Evolutionary conservation across 2,113 vertebrate genomes (phyloP).

Genomic region (Myanophis thanlyinensis): DNA sequence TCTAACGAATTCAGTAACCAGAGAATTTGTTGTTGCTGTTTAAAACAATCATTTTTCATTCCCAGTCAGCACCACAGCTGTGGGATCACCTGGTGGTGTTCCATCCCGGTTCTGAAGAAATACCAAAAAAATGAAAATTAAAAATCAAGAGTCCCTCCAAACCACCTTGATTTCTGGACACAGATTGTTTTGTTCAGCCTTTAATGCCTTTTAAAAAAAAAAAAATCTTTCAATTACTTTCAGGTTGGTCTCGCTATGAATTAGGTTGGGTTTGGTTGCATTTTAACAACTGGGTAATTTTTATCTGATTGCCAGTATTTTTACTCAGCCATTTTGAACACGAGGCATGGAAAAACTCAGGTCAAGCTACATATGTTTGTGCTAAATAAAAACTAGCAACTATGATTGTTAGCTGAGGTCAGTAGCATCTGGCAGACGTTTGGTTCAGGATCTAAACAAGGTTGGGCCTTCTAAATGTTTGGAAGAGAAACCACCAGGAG

Average conservation of each 20-base stretch:
- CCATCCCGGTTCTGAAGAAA: background rate
- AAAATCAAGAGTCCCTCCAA: background rate
- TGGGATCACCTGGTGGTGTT: background rate
- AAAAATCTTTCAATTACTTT: too few relatives aligned
- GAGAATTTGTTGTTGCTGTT: background rate
- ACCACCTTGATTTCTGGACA: background rate
- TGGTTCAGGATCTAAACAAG: background rate
- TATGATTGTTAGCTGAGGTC: background rate
- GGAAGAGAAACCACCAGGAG: background rate
- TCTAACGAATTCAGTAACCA: background rate
- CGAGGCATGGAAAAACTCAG: background rate
- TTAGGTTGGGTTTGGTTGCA: background rate
- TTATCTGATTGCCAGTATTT: background rate
- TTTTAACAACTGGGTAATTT: background rate
- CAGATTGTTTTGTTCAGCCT: background rate
- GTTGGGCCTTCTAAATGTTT: background rate
- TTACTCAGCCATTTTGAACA: background rate
- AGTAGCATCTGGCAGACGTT: background rate
- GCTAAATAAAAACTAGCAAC: background rate
- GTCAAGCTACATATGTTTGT: background rate
- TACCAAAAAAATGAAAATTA: background rate
- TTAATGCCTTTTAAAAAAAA: background rate
- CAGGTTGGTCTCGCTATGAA: background rate
- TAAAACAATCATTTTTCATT: background rate
- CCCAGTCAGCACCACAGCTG: accelerated